A percentile compares a stretch with the other conserved stretches of the same genome.
Conservation (phyloP, 2,888 invertebrate species). For the Unio delphinus region DNA sequence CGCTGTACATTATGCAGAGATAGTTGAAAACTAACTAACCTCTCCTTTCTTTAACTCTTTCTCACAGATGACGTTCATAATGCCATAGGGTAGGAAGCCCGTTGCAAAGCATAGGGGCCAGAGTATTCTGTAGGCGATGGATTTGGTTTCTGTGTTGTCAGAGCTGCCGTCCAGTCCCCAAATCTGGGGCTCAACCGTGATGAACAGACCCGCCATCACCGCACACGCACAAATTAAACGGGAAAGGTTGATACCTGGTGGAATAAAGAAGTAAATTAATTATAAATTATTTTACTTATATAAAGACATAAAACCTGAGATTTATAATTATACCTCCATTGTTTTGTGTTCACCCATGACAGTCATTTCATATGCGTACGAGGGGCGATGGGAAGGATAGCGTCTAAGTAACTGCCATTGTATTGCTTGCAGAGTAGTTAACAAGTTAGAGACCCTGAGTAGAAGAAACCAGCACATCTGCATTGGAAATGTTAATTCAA, state of each 20-base stretch:
- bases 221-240: slow-evolving; percentile 38
- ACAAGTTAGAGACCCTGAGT: too few relatives aligned
- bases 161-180: slow-evolving; percentile 47
- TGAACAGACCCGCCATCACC: slow-evolving; percentile 50
- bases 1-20: too few relatives aligned
- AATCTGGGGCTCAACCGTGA: slow-evolving; percentile 50
- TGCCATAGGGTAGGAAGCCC: slow-evolving; percentile 49
- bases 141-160: slow-evolving; percentile 14
- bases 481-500: too few relatives aligned
- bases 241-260: slow-evolving; percentile 40
- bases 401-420: too few relatives aligned
- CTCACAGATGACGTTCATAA: slow-evolving; percentile 49
- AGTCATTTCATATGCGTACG: too few relatives aligned
- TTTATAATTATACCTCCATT: neutral
- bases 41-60: slow-evolving; percentile 41
- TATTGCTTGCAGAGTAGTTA: too few relatives aligned
- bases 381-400: too few relatives aligned
- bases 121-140: slow-evolving; percentile 27
- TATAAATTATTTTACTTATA: neutral
- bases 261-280: neutral
- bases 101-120: slow-evolving; percentile 53
- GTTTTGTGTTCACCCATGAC: neutral
- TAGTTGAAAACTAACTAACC: slow-evolving; percentile 21
- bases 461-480: too few relatives aligned
- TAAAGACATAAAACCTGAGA: neutral